These are phyloP conservation scores for Diabrotica balteata DNA, from an alignment of 2,888 invertebrate genomes.

Conservation along the genomic window DNA sequence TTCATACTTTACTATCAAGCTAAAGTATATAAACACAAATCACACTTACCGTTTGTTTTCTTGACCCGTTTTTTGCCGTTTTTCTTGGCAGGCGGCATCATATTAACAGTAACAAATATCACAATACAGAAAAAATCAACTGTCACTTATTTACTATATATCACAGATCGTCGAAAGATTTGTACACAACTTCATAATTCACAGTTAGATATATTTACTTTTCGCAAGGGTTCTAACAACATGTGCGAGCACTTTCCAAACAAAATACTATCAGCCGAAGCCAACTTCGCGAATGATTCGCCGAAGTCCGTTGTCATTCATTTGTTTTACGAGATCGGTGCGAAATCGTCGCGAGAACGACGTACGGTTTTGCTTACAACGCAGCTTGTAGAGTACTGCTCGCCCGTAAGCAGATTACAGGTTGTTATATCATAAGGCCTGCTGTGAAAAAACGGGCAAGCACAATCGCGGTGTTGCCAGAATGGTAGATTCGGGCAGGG, in stretches of 20 bases:
- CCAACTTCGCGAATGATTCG: slow-evolving; percentile 43
- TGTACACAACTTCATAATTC: slow-evolving; percentile 24
- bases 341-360: slow-evolving; percentile 4
- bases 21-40: slow-evolving; percentile 21
- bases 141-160: slow-evolving; percentile 26
- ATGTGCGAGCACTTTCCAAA: slow-evolving; percentile 29
- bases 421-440: slow-evolving; percentile 57
- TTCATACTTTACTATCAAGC: too few species aligned
- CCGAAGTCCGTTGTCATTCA: slow-evolving; percentile 43
- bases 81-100: slow-evolving; percentile 48
- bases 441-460: slow-evolving; percentile 57
- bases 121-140: slow-evolving; percentile 20
- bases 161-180: slow-evolving; percentile 24
- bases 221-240: slow-evolving; percentile 18
- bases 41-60: slow-evolving; percentile 50
- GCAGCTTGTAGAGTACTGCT: slow-evolving; percentile 42
- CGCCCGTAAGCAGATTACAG: slow-evolving; percentile 55
- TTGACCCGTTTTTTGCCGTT: slow-evolving; percentile 51
- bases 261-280: slow-evolving; percentile 38
- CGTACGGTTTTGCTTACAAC: slow-evolving; percentile 9
- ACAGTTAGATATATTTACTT: neutral
- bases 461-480: slow-evolving; percentile 44
- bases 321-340: slow-evolving; percentile 29
- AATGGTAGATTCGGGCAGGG: slow-evolving; percentile 24
- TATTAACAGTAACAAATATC: slow-evolving; percentile 26